Evolutionary conservation across 37 sponge, comb jelly and placozoan species (phyloP).

Genomic region (Dysidea cf. avara): DNA sequence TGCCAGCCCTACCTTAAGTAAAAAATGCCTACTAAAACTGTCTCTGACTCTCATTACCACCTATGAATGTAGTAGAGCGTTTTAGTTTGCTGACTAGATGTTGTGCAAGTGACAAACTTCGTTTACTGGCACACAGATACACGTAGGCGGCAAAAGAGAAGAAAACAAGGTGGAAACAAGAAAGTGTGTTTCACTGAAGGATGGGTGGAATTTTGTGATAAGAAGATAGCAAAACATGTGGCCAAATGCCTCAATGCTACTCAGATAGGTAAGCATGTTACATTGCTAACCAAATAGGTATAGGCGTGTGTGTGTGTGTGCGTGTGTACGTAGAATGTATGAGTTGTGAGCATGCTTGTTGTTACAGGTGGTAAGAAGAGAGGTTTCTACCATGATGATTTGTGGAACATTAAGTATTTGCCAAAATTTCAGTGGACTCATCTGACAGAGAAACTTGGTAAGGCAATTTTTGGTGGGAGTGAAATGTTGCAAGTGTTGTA

Average conservation of each 20-base stretch:
- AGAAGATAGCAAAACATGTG: slow-evolving; percentile 82
- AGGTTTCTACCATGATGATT: slow-evolving; percentile 88
- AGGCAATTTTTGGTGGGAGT: background rate
- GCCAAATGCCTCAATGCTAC: slow-evolving; percentile 82
- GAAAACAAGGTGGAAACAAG: slow-evolving; percentile 67
- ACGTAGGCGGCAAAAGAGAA: slow-evolving; percentile 35
- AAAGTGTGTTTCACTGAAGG: slow-evolving; percentile 88
- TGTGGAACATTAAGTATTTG: slow-evolving; percentile 97
- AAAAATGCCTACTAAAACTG: no score
- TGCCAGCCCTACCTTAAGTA: no score
- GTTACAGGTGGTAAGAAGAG: slow-evolving; percentile 79
- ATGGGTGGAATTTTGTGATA: slow-evolving; percentile 94
- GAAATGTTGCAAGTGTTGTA: background rate
- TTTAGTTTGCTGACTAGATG: no score
- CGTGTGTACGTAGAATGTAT: background rate
- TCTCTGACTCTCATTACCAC: no score
- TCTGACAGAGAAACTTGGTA: slow-evolving; percentile 92
- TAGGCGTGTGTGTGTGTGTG: no score
- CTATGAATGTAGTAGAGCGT: no score
- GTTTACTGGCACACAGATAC: slow-evolving; percentile 35
- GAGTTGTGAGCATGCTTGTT: background rate
- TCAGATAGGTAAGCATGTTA: slow-evolving; percentile 42
- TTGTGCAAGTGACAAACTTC: no score
- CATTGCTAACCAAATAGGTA: background rate
- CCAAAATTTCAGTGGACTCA: slow-evolving; percentile 93